Evolutionary conservation across 2,113 vertebrate species (phyloP), one percentile per base, ranked within the genome.

Genomic region (Oryzias javanicus): DNA sequence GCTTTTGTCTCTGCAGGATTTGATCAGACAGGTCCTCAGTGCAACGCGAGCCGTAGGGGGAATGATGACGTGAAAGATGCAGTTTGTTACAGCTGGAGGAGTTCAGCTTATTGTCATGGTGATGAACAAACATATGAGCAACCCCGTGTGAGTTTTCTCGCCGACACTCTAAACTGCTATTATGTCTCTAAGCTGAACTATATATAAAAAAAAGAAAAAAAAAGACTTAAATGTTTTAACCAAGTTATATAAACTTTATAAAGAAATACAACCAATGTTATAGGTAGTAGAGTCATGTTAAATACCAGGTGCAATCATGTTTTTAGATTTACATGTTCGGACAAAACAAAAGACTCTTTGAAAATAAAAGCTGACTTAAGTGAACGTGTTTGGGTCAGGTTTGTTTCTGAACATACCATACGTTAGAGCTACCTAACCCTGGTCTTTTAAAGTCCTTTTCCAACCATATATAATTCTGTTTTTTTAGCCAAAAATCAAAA

Each of bases 1-100:
- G 42, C 60, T 18, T 51, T 18, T 61, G 0, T 13, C 29, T 16
- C 3, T 1, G 0, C 79, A 99, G 97, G 96, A 97, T 2, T 90
- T 99, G 50, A 93, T 95, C 62, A 94, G 88, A 64, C 95, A 99
- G 83, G 92, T 95, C 48, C 85, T 99, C 0, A 85, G 92, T 0
- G 93, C 94, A 12, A 78, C 98, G 68, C 85, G 93, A 25, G 95
- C 96, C 0, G 70, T 98, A 0, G 96, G 0, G 95, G 96, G 42
- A 98, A 98, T 0, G 97, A 99, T 0, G 95, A 98, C 0, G 96
- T 98, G 47, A 99, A 99, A 52, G 97, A 98, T 0, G 93, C 93
- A 22, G 89, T 96, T 0, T 0, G 92, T 95, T 1, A 90, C 29
- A 0, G 89, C 93, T 0, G 96, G 96, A 0, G 95, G 89, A 10